Evolutionary conservation across 2,888 invertebrate species (phyloP).

Genomic region (Siphlonurus alternatus): DNA sequence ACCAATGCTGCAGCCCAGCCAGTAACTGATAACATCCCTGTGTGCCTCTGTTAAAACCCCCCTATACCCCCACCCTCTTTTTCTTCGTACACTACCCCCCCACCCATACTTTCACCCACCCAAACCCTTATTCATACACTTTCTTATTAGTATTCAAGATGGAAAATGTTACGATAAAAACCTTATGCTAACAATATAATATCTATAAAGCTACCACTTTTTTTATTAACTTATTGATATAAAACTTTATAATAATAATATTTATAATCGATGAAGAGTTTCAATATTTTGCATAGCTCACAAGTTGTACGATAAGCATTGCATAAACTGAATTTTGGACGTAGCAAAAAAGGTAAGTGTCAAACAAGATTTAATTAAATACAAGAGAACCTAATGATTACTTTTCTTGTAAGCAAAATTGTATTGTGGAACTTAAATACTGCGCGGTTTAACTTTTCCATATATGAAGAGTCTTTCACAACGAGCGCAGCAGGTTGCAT

Average conservation of each 20-base stretch:
- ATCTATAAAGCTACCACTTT: background rate
- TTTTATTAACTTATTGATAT: background rate
- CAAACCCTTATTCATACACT: background rate
- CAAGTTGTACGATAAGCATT: no score
- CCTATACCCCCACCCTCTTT: background rate
- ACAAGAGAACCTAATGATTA: no score
- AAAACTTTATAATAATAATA: background rate
- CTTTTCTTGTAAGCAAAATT: no score
- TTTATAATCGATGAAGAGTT: background rate
- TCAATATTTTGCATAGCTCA: background rate
- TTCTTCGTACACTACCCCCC: no score
- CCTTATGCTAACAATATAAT: background rate
- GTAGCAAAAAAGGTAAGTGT: no score
- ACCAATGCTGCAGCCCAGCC: background rate
- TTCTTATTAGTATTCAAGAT: conserved; percentile 4
- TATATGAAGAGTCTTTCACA: no score
- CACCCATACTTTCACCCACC: background rate
- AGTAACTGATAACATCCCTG: conserved; percentile 2
- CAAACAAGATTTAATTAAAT: no score
- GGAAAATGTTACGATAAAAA: conserved; percentile 2
- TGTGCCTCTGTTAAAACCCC: no score
- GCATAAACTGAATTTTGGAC: no score
- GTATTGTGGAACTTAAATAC: no score
- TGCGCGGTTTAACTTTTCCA: no score
- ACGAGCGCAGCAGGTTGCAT: no score